Evolutionary conservation across 2,888 invertebrate genomes (phyloP).

Genomic region (Zonitis immaculata): DNA sequence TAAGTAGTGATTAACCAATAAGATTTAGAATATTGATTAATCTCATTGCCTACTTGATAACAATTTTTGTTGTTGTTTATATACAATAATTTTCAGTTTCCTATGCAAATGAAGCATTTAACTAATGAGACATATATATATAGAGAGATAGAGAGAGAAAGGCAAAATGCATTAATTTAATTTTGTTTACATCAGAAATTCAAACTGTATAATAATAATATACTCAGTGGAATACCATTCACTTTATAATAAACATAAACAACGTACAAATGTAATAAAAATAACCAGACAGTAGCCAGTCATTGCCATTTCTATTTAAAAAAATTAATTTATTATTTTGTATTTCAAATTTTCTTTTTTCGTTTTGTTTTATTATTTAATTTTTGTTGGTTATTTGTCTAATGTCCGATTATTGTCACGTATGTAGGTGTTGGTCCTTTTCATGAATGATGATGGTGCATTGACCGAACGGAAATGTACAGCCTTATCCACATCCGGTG

Average conservation of each 20-base stretch:
- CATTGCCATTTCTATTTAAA: background rate
- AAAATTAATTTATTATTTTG: background rate
- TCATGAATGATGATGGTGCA: background rate
- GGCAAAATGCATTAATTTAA: background rate
- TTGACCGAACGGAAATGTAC: background rate
- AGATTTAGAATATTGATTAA: background rate
- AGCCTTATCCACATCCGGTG: background rate
- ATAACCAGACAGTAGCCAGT: background rate
- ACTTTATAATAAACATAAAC: background rate
- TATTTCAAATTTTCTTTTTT: no score
- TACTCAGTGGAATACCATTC: background rate
- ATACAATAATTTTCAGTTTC: background rate
- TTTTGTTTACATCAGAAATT: background rate
- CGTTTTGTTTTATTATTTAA: background rate
- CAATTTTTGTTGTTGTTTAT: background rate
- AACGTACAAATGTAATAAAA: background rate
- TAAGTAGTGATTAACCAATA: no score
- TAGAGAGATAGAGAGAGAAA: no score
- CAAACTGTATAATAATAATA: no score
- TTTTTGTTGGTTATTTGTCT: background rate
- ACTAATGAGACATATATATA: background rate
- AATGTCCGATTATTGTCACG: background rate
- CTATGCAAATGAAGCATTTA: background rate
- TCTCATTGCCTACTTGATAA: background rate
- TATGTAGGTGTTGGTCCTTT: background rate